Percentiles rank a stretch among this genome's conserved stretches.
Conservation (phyloP, 2,888 invertebrate species). For the Chelonus formosanus region DNA sequence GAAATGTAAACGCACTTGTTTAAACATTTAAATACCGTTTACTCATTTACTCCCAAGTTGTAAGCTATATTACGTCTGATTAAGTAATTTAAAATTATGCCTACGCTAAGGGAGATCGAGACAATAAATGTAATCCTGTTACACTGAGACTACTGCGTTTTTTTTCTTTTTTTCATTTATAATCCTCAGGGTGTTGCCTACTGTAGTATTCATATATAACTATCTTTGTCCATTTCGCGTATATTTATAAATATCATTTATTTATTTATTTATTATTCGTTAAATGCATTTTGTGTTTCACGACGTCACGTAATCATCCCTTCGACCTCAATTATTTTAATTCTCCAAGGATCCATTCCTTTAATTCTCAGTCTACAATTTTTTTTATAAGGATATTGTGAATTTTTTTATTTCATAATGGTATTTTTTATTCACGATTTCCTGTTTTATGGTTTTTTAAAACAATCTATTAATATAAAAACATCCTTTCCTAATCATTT, state of each 20-base stretch:
- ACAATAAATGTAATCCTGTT: conserved; percentile 66
- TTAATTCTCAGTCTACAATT: conserved; percentile 1
- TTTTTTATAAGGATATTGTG: conserved; percentile 8
- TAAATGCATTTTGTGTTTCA: conserved; percentile 32
- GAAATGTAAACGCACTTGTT: conserved; percentile 46
- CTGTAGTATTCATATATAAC: conserved; percentile 55
- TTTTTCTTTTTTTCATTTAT: conserved; percentile 54
- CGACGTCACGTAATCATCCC: conserved; percentile 6
- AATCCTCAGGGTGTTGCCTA: conserved; percentile 64
- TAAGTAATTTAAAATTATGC: conserved; percentile 32
- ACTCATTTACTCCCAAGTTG: conserved; percentile 51
- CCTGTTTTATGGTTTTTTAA: neutral
- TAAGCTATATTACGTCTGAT: conserved; percentile 51
- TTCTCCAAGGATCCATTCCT: neutral
- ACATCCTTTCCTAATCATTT: no score
- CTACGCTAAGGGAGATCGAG: conserved; percentile 59
- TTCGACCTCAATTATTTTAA: no score
- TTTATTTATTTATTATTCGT: conserved; percentile 23
- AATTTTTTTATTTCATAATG: conserved; percentile 10
- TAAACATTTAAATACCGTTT: conserved; percentile 29
- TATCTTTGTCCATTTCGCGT: conserved; percentile 42
- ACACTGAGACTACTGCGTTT: conserved; percentile 64
- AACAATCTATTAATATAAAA: neutral
- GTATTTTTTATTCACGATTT: conserved; percentile 19
- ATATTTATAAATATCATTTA: conserved; percentile 22